A percentile compares a stretch with the other conserved stretches of the same genome.
phyloP scores from a whole-genome alignment of 2,888 invertebrate genomes.

The Tenthredo amoena region DNA sequence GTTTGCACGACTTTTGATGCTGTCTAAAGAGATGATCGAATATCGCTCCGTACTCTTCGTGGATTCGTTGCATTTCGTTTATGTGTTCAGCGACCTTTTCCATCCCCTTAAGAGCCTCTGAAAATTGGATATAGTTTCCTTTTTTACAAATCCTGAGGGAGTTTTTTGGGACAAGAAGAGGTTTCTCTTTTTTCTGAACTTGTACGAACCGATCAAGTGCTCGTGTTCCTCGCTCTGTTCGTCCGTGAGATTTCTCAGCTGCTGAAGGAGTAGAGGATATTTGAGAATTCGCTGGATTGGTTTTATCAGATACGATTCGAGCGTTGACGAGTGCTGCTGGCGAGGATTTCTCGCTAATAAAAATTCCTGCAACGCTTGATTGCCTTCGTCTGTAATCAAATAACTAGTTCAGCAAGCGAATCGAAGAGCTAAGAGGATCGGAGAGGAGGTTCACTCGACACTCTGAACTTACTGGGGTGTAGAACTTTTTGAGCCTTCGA shows the following conservation, averaged over 20 bases:
- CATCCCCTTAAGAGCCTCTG: slow-evolving; percentile 98
- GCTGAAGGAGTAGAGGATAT: slow-evolving; percentile 96
- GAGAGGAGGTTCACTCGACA: neutral
- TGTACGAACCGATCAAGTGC: slow-evolving; percentile 90
- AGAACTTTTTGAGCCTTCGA: slow-evolving; percentile 99
- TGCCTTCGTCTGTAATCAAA: slow-evolving; percentile 89
- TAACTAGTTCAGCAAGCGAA: slow-evolving; percentile 5
- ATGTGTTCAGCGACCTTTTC: slow-evolving; percentile 99
- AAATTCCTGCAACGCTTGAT: slow-evolving; percentile 97
- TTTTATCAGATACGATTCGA: slow-evolving; percentile 99
- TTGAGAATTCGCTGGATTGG: slow-evolving; percentile 99
- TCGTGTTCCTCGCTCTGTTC: slow-evolving; percentile 95
- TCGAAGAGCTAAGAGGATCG: neutral
- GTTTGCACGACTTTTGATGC: slow-evolving; percentile 96
- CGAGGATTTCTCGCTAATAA: slow-evolving; percentile 96
- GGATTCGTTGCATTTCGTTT: slow-evolving; percentile 99
- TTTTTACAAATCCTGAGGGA: slow-evolving; percentile 23
- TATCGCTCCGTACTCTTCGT: slow-evolving; percentile 99
- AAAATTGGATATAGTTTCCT: slow-evolving; percentile 64
- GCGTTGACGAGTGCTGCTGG: slow-evolving; percentile 97
- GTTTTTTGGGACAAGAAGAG: slow-evolving; percentile 16
- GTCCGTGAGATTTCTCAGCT: slow-evolving; percentile 96
- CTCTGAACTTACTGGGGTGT: slow-evolving; percentile 92
- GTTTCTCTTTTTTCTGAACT: neutral
- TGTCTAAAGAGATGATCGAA: slow-evolving; percentile 98